Base-by-base conservation (phyloP, 1,140 invertebrate genomes). In the Bombus waltoni region DNA sequence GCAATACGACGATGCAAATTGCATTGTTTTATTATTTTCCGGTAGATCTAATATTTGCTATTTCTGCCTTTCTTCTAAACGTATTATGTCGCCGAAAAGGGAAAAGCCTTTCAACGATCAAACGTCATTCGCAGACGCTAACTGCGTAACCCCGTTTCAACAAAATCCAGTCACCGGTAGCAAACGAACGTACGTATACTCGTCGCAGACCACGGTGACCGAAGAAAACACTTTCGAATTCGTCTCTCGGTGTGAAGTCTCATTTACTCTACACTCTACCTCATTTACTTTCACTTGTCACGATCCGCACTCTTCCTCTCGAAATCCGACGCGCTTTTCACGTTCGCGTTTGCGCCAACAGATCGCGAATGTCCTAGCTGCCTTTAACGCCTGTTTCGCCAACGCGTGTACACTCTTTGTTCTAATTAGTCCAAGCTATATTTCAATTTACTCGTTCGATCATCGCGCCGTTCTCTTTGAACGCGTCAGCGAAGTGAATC, bases 171-270 rank as follows among this genome's bases (percentile, higher is more conserved):
- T 47, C 38, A 22, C 25, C 22, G 25, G 66, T 44, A 76, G 42
- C 25, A 68, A 28, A 42, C 28, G 15, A 28, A 42, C 18, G 15
- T 1, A 3, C 40, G 40, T n/a, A 62, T 38, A 35, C 65, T 10
- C 18, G 74, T 40, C n/a, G 53, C 40, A 40, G 25, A 65, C n/a
- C n/a, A 28, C 74, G 1, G 25, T 47, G 65, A 79, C 59, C 68
- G 59, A 71, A 80, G 76, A 40, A 38, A 84, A 76, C 83, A 80
- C 83, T 84, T 84, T 81, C 44, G 59, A 73, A 85, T 81, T 81
- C 70, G 81, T 85, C 83, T 57, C 25, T 44, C 57, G 42, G 59
- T 74, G 71, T 74, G 70, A 38, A 47, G 59, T 57, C 83, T 85
- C 83, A 53, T 81, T 85, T 81, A 18, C 62, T 18, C 59, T 53